Conservation (phyloP, 2,797 vertebrate species). For the Myotis vivesi region DNA sequence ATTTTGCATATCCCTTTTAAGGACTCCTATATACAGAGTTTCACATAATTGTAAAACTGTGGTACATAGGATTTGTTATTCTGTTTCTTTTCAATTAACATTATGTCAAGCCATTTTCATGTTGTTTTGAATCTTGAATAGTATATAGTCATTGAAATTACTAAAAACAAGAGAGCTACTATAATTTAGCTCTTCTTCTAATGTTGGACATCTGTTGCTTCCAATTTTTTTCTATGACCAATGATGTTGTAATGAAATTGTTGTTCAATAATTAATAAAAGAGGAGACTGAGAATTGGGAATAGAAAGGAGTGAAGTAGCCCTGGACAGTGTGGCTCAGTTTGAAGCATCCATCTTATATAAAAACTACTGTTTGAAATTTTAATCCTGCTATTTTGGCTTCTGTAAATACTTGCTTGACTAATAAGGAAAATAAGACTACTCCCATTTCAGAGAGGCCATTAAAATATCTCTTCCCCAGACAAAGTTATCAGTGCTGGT, state of each 20-base stretch:
- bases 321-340: too few relatives aligned
- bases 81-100: not conserved
- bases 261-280: not conserved
- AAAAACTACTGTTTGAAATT: too few relatives aligned
- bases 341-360: too few relatives aligned
- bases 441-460: too few relatives aligned
- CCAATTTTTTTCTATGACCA: not conserved
- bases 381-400: too few relatives aligned
- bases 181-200: not conserved
- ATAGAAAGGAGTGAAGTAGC: not conserved
- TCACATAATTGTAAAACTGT: not conserved
- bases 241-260: not conserved
- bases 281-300: not conserved
- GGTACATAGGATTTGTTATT: not conserved
- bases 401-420: too few relatives aligned
- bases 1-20: not conserved
- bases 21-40: not conserved
- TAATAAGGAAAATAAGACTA: too few relatives aligned
- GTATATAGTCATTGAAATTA: not conserved
- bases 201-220: not conserved
- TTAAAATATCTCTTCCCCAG: too few relatives aligned
- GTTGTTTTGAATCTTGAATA: not conserved
- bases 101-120: not conserved
- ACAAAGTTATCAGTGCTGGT: too few relatives aligned
- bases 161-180: not conserved